Percentiles rank a stretch among this genome's conserved stretches.
Evolutionary conservation across 35 echinoderm and acorn worm species (phyloP).

Genomic region (Holothuria glaberrima): DNA sequence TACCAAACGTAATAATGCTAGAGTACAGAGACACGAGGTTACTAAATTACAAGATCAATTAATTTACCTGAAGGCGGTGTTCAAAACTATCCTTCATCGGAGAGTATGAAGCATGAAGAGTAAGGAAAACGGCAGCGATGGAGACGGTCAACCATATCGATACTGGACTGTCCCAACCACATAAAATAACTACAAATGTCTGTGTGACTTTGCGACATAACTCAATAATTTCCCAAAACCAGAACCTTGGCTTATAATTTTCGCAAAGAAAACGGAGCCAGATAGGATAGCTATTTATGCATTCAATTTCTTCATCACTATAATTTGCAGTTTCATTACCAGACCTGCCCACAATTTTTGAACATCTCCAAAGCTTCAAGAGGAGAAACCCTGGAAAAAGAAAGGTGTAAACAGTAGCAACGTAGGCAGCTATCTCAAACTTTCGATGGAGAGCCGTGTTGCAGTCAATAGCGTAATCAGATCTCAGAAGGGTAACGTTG

Average conservation of each 20-base stretch:
- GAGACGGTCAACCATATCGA: conserved; percentile 10
- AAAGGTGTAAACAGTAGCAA: conserved; percentile 34
- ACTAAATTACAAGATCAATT: neutral
- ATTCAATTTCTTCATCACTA: neutral
- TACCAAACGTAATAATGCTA: too few species aligned
- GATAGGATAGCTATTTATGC: neutral
- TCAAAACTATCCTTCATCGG: conserved; percentile 64
- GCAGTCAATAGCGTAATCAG: conserved; percentile 62
- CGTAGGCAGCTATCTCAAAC: conserved; percentile 33
- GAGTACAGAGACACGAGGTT: neutral
- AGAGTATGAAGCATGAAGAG: conserved; percentile 30
- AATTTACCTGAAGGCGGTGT: conserved; percentile 52
- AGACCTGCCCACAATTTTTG: neutral
- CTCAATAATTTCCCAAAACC: conserved; percentile 70
- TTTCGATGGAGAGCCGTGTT: conserved; percentile 7
- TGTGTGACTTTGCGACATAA: conserved; percentile 46
- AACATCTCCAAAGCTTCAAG: conserved; percentile 34
- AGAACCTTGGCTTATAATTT: conserved; percentile 57
- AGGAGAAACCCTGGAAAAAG: conserved; percentile 38
- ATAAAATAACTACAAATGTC: conserved; percentile 33
- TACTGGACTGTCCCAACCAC: conserved; percentile 24
- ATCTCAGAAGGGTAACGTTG: conserved; percentile 18
- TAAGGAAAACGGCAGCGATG: conserved; percentile 31
- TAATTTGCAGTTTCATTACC: too few species aligned
- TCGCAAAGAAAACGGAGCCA: conserved; percentile 49